A percentile compares a stretch with the other conserved stretches of the same genome.
Evolutionary conservation across 2,797 vertebrate species (phyloP).

Genomic region (Malurus leucopterus): DNA sequence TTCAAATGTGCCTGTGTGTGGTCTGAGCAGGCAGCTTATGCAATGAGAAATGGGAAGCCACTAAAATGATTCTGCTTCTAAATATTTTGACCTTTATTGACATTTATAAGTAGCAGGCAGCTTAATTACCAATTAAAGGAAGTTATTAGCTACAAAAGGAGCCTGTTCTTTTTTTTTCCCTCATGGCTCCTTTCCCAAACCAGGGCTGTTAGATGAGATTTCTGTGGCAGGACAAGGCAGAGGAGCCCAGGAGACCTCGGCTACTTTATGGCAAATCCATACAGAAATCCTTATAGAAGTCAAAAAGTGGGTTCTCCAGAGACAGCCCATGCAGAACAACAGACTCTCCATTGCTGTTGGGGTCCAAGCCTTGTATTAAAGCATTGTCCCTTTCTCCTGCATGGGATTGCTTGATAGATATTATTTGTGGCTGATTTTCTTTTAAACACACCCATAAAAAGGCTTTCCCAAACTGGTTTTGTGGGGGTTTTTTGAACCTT

Average conservation of each 20-base stretch:
- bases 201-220: constrained; percentile 9
- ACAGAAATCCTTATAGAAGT: not conserved
- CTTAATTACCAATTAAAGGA: constrained; percentile 67
- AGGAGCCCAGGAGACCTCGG: not conserved
- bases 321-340: not conserved
- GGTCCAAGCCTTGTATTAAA: not conserved
- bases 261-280: not conserved
- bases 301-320: not conserved
- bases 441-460: not conserved
- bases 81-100: constrained; percentile 69
- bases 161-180: constrained; percentile 28
- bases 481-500: accelerated
- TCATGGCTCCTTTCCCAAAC: constrained; percentile 50
- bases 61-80: constrained; percentile 62
- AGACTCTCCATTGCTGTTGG: not conserved
- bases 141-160: constrained; percentile 64
- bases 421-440: not conserved
- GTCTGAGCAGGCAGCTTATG: constrained; percentile 44
- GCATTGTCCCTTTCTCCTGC: not conserved
- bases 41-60: constrained; percentile 58
- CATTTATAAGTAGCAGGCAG: constrained; percentile 64
- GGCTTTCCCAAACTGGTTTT: not conserved
- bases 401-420: not conserved
- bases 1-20: constrained; percentile 49
- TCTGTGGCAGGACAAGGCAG: constrained; percentile 20